Evolutionary conservation across 2,888 invertebrate species (phyloP), one percentile per base, ranked within the genome.

Genomic region (Lepidonotus clava): DNA sequence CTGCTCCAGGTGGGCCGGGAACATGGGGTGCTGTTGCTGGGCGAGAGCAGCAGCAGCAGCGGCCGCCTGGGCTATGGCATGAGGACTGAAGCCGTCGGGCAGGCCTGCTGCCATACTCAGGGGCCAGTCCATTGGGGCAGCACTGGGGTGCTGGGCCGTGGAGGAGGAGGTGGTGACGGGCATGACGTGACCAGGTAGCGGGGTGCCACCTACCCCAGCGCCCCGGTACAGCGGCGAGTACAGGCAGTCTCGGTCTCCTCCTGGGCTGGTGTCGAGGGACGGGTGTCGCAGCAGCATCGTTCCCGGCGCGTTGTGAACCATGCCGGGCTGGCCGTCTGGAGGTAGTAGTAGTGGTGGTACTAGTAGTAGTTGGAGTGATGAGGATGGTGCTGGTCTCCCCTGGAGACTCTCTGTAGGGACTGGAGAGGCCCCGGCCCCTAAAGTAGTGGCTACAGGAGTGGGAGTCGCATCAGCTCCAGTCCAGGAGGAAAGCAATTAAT

Each of bases 61-160:
- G 56, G 56, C 56, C 5, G 71, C 71, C 71, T 71, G 71, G 38
- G 71, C 71, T 2, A 71, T 71, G n/a, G n/a, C 71, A 34, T 71
- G 71, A 38, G 71, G 71, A n/a, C 71, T 71, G 71, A 71, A 71
- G 21, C 71, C 71, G 18, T 71, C 71, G 36, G 71, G 71, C 14
- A 71, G 71, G 34, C 71, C 71, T n/a, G 71, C 71, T 11, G 71
- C 71, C 71, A 71, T 71, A 38, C 71, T 71, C 34, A 71, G 38
- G 14, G 71, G 71, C 71, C 71, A 71, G 71, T 71, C 71, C 71
- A 71, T 71, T n/a, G n/a, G n/a, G 38, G 71, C 8, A 38, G 71
- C 71, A 5, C 32, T 66, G 2, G 66, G 66, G 38, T 36, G 36
- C 4, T 34, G 8, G 36, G 38, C 38, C 2, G 71, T 71, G 56